A percentile compares a stretch with the other conserved stretches of the same genome.
Evolutionary conservation across 53 echinoderm and acorn worm species (phyloP).

Genomic region (Mesocentrotus franciscanus): DNA sequence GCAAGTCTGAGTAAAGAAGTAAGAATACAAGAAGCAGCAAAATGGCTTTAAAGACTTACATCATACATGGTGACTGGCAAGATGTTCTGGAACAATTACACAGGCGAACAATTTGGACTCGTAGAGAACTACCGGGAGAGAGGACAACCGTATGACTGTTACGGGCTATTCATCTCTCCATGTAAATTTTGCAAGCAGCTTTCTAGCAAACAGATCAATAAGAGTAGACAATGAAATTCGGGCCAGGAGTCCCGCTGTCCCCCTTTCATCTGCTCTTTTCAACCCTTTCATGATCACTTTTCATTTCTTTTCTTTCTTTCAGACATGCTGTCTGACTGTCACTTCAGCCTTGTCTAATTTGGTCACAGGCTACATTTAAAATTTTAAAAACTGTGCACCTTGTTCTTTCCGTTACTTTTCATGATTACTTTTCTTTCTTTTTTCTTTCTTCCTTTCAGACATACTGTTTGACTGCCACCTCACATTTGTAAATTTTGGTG

Average conservation of each 20-base stretch:
- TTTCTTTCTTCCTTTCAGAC: too few relatives aligned
- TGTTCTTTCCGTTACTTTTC: too few relatives aligned
- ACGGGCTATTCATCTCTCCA: not conserved
- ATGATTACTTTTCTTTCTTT: too few relatives aligned
- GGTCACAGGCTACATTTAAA: constrained; percentile 16
- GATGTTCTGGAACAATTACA: constrained; percentile 14
- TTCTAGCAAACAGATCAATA: constrained; percentile 66
- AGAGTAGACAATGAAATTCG: not conserved
- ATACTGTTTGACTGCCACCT: too few relatives aligned
- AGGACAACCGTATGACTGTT: not conserved
- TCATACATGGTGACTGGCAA: not conserved
- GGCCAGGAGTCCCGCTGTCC: constrained; percentile 33
- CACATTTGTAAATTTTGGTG: too few relatives aligned
- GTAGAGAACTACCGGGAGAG: not conserved
- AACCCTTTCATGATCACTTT: constrained; percentile 33
- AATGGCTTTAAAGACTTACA: not conserved
- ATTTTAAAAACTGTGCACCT: not conserved
- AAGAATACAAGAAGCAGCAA: not conserved
- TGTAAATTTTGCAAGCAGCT: constrained; percentile 52
- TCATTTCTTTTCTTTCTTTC: constrained; percentile 23
- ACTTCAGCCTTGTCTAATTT: not conserved
- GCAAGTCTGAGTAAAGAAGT: not conserved
- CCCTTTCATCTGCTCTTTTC: not conserved
- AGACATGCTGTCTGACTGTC: constrained; percentile 15
- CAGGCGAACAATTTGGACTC: not conserved